These are phyloP conservation scores for Egretta garzetta DNA, from an alignment of 2,113 vertebrate genomes.

Conservation along the genomic window DNA sequence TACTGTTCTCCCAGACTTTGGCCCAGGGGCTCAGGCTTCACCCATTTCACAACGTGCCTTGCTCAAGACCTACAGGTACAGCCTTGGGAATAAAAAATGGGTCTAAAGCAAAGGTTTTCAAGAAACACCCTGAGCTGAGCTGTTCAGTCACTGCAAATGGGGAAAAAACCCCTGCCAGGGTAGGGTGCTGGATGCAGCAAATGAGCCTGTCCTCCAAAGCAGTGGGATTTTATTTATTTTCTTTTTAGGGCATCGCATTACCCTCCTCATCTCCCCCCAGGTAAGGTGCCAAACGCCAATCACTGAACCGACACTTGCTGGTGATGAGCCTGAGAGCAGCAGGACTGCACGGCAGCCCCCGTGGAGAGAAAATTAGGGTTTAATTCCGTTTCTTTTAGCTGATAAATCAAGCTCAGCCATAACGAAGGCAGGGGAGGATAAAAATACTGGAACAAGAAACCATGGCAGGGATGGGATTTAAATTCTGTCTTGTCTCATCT, in stretches of 20 bases:
- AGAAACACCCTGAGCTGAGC: not conserved
- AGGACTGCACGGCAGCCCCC: not conserved
- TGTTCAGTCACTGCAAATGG: not conserved
- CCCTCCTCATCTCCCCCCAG: not conserved
- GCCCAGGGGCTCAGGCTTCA: not conserved
- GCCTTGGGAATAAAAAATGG: not conserved
- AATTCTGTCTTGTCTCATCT: not conserved
- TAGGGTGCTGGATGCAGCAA: not conserved
- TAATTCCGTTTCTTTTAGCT: not conserved
- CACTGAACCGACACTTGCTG: rapidly evolving
- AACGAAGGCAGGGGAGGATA: not conserved
- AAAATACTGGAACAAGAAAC: not conserved
- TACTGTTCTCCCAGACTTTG: not conserved
- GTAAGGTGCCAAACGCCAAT: not conserved
- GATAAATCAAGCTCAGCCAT: not conserved
- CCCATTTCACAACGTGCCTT: not conserved
- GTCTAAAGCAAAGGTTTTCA: not conserved
- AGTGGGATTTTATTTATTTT: not conserved
- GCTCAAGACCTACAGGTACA: not conserved
- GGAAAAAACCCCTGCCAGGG: not conserved
- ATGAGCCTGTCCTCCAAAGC: not conserved
- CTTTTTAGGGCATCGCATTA: not conserved
- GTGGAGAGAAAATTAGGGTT: not conserved
- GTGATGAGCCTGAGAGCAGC: not conserved
- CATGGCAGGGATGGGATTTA: not conserved